These are phyloP conservation scores for Actenoides lindsayi DNA, from an alignment of 2,113 vertebrate genomes.

Conservation along the genomic window DNA sequence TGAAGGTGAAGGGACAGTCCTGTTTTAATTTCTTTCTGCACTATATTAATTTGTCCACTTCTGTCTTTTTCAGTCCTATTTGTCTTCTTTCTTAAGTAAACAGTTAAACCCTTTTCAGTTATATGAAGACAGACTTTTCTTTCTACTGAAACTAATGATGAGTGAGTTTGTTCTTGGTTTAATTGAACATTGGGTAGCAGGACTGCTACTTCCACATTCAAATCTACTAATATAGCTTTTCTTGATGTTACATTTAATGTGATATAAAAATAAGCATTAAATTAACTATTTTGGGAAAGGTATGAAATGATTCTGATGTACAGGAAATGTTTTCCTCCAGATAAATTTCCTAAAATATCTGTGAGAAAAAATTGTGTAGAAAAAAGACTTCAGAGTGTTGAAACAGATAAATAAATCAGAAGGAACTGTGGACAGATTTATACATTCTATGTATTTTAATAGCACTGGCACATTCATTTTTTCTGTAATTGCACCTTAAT, in stretches of 20 bases:
- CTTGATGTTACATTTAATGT: background rate
- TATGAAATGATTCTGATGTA: background rate
- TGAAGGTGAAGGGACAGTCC: background rate
- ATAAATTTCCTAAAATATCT: conserved; percentile 15
- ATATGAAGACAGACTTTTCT: background rate
- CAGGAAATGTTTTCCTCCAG: background rate
- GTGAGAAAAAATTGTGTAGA: background rate
- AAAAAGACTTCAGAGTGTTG: background rate
- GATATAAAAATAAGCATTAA: conserved; percentile 29
- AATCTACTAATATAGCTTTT: background rate
- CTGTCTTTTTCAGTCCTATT: background rate
- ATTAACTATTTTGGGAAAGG: conserved; percentile 42
- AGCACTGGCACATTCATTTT: conserved; percentile 66
- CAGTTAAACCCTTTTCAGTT: background rate
- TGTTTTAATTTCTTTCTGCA: background rate
- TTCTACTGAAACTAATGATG: background rate
- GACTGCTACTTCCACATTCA: background rate
- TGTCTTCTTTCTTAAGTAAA: background rate
- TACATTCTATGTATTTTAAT: conserved; percentile 65
- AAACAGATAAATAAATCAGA: conserved; percentile 21
- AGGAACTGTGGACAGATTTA: conserved; percentile 8
- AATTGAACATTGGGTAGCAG: background rate
- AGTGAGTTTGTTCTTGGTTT: background rate
- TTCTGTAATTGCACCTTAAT: conserved; percentile 77
- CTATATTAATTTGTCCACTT: background rate